Conservation (phyloP, 2,797 vertebrate species). For the Characodon lateralis region DNA sequence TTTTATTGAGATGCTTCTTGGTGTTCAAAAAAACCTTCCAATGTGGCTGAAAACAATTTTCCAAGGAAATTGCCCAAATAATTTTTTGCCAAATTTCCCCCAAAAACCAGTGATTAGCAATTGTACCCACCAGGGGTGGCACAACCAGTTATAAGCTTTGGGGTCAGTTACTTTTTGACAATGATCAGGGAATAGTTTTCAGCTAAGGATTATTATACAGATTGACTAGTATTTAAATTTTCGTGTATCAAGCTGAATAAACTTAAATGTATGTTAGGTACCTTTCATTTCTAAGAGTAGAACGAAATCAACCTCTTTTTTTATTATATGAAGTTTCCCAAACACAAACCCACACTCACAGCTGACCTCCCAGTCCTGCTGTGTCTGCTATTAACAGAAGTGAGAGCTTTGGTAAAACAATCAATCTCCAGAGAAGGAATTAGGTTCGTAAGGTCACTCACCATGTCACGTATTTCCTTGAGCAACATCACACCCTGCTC, state of each 20-base stretch:
- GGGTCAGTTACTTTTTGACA: no score
- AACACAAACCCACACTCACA: not conserved
- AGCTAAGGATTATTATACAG: not conserved
- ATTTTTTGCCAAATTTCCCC: no score
- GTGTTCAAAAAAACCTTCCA: no score
- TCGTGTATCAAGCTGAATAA: not conserved
- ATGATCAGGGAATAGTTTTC: no score
- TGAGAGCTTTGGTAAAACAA: constrained; percentile 51
- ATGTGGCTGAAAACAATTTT: no score
- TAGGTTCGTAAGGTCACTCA: constrained; percentile 6
- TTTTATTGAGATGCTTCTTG: no score
- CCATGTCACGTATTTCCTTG: constrained; percentile 2
- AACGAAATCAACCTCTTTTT: not conserved
- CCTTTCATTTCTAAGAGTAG: not conserved
- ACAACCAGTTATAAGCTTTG: no score
- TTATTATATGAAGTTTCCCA: not conserved
- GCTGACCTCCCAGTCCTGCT: not conserved
- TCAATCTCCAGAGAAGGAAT: constrained; percentile 39
- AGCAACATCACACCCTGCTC: not conserved
- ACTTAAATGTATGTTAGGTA: not conserved
- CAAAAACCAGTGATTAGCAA: no score
- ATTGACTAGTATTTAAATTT: not conserved
- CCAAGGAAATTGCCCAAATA: no score
- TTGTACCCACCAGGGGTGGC: no score
- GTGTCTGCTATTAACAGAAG: constrained; percentile 45